Base-by-base conservation (phyloP, 2,113 vertebrate species). In the Agelaius tricolor region DNA sequence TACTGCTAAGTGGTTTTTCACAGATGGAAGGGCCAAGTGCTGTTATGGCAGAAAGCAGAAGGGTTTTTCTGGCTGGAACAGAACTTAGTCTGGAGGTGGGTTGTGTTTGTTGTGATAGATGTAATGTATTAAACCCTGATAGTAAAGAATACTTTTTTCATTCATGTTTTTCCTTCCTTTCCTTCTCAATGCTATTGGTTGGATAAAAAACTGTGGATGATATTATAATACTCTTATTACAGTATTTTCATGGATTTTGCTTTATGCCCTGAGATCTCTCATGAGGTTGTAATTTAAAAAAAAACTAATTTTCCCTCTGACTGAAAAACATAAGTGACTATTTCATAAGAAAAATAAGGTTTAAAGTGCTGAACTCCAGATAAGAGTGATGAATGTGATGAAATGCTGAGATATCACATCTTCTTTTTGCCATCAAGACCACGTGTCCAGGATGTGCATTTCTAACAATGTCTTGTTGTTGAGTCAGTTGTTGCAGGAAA, bases 381-480 rank as follows among this genome's bases (percentile, higher is more conserved):
- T 67, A 52, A 11, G 26, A 57, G 43, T 66, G 79, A 74, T 83
- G 69, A 73, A 69, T 81, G 69, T 21, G 78, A 91, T 94, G 82
- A 87, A 93, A 87, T 7, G 35, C 69, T 71, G 90, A 89, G 91
- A 94, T 96, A 91, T 10, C 15, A 6, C 3, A 4, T 63, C 63
- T 19, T 63, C 71, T 65, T 41, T 73, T 31, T 90, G 54, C 81
- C 68, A 57, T 91, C 68, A 23, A 59, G 63, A 85, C 58, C 93
- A 93, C 51, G 66, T 93, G 94, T 47, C 62, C 52, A 14, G 76
- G 79, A 92, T 91, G 82, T 77, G 84, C 20, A 1, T 91, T 76
- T 37, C 89, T 84, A 94, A 96, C 97, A 97, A 93, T 89, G 93
- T 90, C 91, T 72, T 89, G 1, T 97, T 97, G 96, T 97, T 94